phyloP scores from a whole-genome alignment of 2,113 vertebrate species.

The Bubalus kerabau region DNA sequence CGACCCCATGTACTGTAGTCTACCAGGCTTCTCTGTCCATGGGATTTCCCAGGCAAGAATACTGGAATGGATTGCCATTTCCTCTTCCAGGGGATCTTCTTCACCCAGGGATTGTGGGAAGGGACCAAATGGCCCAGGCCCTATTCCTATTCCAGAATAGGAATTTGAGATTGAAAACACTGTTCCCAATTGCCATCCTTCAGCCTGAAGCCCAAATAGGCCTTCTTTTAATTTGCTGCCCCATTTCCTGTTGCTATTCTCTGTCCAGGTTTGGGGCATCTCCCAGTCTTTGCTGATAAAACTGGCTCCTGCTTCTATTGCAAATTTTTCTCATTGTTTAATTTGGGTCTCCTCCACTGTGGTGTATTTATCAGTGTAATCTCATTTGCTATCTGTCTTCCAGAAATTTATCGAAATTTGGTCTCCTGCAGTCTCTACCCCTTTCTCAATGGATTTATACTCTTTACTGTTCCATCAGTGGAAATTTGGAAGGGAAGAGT shows the following conservation, averaged over 20 bases:
- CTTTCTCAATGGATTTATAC: background rate
- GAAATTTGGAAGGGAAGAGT: background rate
- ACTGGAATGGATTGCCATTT: background rate
- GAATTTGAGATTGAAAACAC: conserved; percentile 57
- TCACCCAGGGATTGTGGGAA: background rate
- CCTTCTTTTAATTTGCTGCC: background rate
- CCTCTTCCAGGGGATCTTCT: background rate
- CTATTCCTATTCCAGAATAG: conserved; percentile 15
- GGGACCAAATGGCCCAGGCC: background rate
- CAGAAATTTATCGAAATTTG: conserved; percentile 14
- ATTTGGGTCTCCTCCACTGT: background rate
- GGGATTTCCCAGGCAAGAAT: background rate
- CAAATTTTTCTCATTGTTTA: background rate
- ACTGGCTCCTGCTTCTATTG: background rate
- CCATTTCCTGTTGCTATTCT: background rate
- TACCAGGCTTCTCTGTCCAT: background rate
- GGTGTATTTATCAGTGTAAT: background rate
- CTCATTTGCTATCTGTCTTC: background rate
- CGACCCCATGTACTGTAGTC: background rate
- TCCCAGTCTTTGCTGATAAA: background rate
- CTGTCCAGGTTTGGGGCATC: background rate
- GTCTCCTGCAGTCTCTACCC: background rate
- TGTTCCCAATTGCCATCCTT: conserved; percentile 46
- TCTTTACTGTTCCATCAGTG: background rate
- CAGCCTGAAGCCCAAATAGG: background rate